Conservation (phyloP, 1,140 invertebrate species). For the Amyelois transitella region DNA sequence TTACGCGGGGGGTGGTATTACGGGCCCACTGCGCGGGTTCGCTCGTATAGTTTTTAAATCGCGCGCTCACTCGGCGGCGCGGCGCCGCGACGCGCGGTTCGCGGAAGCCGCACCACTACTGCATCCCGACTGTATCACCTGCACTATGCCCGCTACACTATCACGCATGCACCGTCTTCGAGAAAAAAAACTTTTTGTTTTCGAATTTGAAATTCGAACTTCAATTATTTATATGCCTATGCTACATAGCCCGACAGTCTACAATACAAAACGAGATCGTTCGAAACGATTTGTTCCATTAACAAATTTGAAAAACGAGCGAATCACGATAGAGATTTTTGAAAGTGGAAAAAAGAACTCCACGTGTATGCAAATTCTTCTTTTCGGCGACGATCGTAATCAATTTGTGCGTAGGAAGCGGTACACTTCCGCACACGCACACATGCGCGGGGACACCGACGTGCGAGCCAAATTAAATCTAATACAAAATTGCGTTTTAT, state of each 20-base stretch:
- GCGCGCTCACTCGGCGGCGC: slow-evolving; percentile 57
- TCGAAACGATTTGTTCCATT: too few species aligned
- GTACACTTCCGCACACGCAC: slow-evolving; percentile 46
- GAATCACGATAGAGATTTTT: slow-evolving; percentile 31
- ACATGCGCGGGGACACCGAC: slow-evolving; percentile 14
- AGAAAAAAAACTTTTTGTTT: slow-evolving; percentile 28
- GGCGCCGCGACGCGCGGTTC: slow-evolving; percentile 50
- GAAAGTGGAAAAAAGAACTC: slow-evolving; percentile 23
- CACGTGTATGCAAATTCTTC: slow-evolving; percentile 57
- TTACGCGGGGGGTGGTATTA: slow-evolving; percentile 75
- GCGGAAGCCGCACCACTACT: slow-evolving; percentile 39
- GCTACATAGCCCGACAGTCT: background rate
- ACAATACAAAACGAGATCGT: background rate
- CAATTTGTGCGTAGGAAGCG: slow-evolving; percentile 70
- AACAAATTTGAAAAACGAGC: background rate
- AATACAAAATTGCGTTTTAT: slow-evolving; percentile 74
- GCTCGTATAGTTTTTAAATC: slow-evolving; percentile 72
- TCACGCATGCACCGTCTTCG: slow-evolving; percentile 51
- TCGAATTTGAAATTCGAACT: slow-evolving; percentile 3
- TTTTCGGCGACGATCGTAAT: slow-evolving; percentile 65
- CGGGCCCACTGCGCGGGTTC: slow-evolving; percentile 64
- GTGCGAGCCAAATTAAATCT: slow-evolving; percentile 71
- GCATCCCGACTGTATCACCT: slow-evolving; percentile 27
- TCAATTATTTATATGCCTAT: background rate
- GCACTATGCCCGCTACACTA: slow-evolving; percentile 33